A percentile compares a stretch with the other conserved stretches of the same genome.
Conservation (phyloP, 2,888 invertebrate species). For the Pterostichus madidus region DNA sequence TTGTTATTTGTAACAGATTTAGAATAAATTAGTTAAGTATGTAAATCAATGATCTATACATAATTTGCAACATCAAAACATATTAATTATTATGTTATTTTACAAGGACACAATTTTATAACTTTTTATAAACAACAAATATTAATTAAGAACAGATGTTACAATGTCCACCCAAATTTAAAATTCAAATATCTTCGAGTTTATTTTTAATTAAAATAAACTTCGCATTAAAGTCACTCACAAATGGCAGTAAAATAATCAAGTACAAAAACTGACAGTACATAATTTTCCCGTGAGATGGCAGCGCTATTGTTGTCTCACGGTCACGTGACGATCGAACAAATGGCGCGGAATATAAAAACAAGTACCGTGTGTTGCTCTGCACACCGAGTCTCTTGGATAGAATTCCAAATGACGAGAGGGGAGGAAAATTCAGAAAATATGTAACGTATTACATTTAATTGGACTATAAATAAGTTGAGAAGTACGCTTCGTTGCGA, state of each 20-base stretch:
- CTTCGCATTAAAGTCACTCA: background rate
- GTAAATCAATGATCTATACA: conserved; percentile 8
- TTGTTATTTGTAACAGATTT: conserved; percentile 14
- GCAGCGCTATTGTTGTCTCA: conserved; percentile 22
- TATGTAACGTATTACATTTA: conserved; percentile 67
- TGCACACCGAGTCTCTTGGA: conserved; percentile 12
- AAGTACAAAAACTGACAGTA: background rate
- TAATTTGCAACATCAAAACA: conserved; percentile 26
- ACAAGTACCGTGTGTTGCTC: conserved; percentile 39
- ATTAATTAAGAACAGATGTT: background rate
- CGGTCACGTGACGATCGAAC: conserved; percentile 45
- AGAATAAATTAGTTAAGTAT: conserved; percentile 28
- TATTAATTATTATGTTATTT: background rate
- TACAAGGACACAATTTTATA: conserved; percentile 20
- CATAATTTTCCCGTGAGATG: conserved; percentile 40
- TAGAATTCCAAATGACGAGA: conserved; percentile 41
- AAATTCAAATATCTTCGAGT: no score
- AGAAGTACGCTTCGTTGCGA: conserved; percentile 34
- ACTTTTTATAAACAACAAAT: background rate
- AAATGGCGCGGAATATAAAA: conserved; percentile 55
- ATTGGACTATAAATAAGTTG: conserved; percentile 66
- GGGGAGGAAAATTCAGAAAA: conserved; percentile 59
- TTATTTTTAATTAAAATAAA: background rate
- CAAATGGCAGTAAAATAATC: conserved; percentile 24
- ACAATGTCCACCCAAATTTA: no score